Evolutionary conservation across 2,888 invertebrate species (phyloP), one percentile per base, ranked within the genome.

Genomic region (Xylota segnis): DNA sequence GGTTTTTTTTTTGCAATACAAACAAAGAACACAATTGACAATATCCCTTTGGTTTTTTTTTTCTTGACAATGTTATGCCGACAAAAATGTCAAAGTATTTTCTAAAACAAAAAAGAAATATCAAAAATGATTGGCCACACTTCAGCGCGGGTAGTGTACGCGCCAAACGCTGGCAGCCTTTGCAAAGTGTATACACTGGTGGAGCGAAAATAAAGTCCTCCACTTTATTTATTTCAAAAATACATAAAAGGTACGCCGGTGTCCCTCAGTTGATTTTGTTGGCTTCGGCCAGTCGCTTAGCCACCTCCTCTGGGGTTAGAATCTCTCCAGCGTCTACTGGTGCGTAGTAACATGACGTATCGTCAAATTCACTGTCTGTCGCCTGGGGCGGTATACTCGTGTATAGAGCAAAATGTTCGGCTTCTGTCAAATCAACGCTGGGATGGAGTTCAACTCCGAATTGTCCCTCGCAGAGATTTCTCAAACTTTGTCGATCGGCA

Each of bases 321-420:
- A 95, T 95, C 91, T 95, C 95, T 63, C 95, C 95, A 66, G 95
- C 96, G 91, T 97, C 97, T 5, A 97, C 95, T 9, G 96, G 96
- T 40, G 97, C 96, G 90, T 97, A 97, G 90, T 97, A 97, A 91
- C 96, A 96, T 54, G 97, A 97, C 90, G 95, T 95, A 89, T 97
- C 97, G 88, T 97, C 97, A 90, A 97, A 97, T 91, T 97, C 97
- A 9, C 97, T 97, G 29, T 94, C 95, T 0, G 97, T 97, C 18
- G 97, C 97, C 90, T 95, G 96, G 0, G 97, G 97, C 10, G 97
- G 97, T 90, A 97, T 94, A 70, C 96, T 95, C 89, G 97, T 97
- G 89, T 97, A 97, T 79, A 97, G 91, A 37, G 97, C 97, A 91
- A 96, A 97, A 90, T 97, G 96, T 89, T 97, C 97, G 0, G 97